These are phyloP conservation scores for Epinephelus coioides DNA, from an alignment of 2,797 vertebrate genomes.

Conservation along the genomic window DNA sequence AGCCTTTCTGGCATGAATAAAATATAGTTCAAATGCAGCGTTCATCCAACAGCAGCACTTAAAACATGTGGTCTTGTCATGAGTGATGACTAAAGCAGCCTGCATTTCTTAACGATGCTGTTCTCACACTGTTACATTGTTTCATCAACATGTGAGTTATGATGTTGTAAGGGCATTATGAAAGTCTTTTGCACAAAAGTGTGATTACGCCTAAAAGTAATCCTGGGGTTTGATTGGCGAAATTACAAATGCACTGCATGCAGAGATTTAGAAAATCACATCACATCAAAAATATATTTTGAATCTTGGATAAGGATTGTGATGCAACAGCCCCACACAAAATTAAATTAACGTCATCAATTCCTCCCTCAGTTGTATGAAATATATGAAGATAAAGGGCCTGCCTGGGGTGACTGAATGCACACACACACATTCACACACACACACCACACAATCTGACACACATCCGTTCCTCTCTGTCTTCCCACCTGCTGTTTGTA, in stretches of 20 bases:
- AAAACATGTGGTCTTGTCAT: not conserved
- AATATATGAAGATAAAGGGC: slow-evolving; percentile 2
- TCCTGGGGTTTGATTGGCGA: not conserved
- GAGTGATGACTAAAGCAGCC: not conserved
- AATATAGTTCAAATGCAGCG: slow-evolving; percentile 1
- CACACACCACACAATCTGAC: slow-evolving; percentile 7
- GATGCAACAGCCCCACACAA: not conserved
- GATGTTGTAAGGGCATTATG: too few species aligned
- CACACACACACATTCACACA: not conserved
- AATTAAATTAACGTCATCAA: slow-evolving; percentile 16
- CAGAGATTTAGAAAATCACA: not conserved
- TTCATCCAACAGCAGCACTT: not conserved
- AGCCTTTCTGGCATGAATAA: slow-evolving; percentile 12
- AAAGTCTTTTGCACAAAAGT: not conserved
- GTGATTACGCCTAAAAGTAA: not conserved
- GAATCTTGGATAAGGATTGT: slow-evolving; percentile 2
- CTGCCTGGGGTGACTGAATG: not conserved
- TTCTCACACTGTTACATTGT: not conserved
- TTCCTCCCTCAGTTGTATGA: slow-evolving; percentile 8
- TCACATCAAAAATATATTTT: not conserved
- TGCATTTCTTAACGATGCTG: not conserved
- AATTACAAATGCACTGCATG: not conserved
- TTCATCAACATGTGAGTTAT: not conserved
- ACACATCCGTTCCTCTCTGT: slow-evolving; percentile 37
- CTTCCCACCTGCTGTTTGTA: slow-evolving; percentile 51